Evolutionary conservation across 2,888 invertebrate genomes (phyloP).

Genomic region (Acanthoscelides obtectus): DNA sequence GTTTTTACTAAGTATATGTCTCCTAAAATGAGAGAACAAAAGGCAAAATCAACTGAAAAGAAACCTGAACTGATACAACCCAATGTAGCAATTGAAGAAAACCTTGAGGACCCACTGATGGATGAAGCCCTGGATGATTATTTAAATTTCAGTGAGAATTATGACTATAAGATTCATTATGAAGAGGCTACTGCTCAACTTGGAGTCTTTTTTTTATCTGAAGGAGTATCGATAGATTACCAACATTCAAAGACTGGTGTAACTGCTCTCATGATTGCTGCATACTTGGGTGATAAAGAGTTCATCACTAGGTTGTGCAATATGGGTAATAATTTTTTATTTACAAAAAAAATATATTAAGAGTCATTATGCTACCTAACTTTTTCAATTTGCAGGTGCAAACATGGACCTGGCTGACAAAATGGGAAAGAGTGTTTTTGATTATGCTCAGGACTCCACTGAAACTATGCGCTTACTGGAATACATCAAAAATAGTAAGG

Average conservation of each 20-base stretch:
- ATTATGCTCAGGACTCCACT: slow-evolving; percentile 62
- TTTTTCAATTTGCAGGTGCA: slow-evolving; percentile 46
- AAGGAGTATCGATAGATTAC: slow-evolving; percentile 71
- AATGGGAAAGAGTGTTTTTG: slow-evolving; percentile 66
- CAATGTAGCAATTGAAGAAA: neutral
- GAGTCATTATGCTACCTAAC: neutral
- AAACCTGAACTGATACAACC: neutral
- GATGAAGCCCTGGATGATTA: slow-evolving; percentile 32
- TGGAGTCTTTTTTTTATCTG: slow-evolving; percentile 70
- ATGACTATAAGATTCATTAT: slow-evolving; percentile 26
- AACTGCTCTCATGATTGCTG: slow-evolving; percentile 76
- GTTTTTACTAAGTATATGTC: slow-evolving; percentile 53
- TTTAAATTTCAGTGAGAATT: slow-evolving; percentile 43
- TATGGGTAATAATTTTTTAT: slow-evolving; percentile 51
- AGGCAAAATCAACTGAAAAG: slow-evolving; percentile 39
- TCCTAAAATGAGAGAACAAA: slow-evolving; percentile 23
- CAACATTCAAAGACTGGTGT: slow-evolving; percentile 61
- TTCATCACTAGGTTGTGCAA: slow-evolving; percentile 66
- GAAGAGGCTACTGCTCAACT: slow-evolving; percentile 45
- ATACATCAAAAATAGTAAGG: slow-evolving; percentile 49
- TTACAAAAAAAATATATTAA: slow-evolving; percentile 29
- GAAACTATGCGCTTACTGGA: slow-evolving; percentile 46
- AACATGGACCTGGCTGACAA: slow-evolving; percentile 57
- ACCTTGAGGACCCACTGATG: slow-evolving; percentile 8
- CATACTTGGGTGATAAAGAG: slow-evolving; percentile 63